Evolutionary conservation across 1,140 invertebrate genomes (phyloP), one percentile per base, ranked within the genome.

Genomic region (Idris sp.): DNA sequence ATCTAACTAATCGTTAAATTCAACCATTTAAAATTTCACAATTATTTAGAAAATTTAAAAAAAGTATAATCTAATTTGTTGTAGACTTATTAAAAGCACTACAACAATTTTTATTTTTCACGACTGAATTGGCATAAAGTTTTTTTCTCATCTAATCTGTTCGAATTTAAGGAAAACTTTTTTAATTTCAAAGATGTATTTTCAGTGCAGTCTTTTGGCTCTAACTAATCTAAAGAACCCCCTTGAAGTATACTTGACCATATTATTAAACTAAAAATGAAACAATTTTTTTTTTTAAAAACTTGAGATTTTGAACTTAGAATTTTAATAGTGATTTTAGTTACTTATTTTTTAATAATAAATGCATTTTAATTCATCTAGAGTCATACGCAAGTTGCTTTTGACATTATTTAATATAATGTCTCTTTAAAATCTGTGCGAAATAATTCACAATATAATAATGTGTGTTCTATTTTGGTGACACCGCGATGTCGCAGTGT

Each of bases 201-300:
- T 69, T 64, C 64, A 75, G 56, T 51, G 62, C 72, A 58, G 59
- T 41, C 53, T 76, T 56, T 62, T 48, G 48, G 74, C 49, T 58
- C 58, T 59, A 64, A 76, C 65, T 76, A 71, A 76, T 76, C n/a
- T n/a, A n/a, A n/a, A 61, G 71, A 76, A 69, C 67, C 61, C 61
- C 31, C 48, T 61, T 61, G 44, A 76, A 71, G 59, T 76, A 71
- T 49, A 26, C 54, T 33, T 35, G 74, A 71, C 72, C 64, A 54
- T 76, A 71, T 76, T 76, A 71, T 71, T 71, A 67, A 71, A n/a
- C n/a, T 31, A 49, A 58, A 46, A 58, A 33, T 43, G 16, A 10
- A 38, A 8, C 2, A 16, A 4, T 38, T 40, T 54, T 22, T 48
- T 67, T 36, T 33, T 9, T 10, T 54, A 33, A 44, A 48, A 54